These are phyloP conservation scores for Tanaodytes sp. DNA, from an alignment of 2,888 invertebrate genomes.

Conservation along the genomic window DNA sequence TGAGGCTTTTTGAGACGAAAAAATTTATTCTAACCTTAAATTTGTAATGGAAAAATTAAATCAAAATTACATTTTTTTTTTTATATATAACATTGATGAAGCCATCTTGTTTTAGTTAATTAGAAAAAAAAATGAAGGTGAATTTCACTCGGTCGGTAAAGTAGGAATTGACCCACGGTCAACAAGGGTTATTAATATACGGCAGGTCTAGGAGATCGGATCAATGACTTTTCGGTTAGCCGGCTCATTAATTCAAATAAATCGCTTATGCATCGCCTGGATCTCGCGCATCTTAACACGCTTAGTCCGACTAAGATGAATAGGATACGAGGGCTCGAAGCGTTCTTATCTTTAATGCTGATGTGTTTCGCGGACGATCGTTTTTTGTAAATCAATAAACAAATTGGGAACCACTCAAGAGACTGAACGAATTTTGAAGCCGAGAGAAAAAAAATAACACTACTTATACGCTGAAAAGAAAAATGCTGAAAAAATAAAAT, in stretches of 20 bases:
- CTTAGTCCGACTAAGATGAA: constrained; percentile 61
- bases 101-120: no score
- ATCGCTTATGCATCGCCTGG: constrained; percentile 64
- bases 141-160: constrained; percentile 11
- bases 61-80: no score
- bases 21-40: no score
- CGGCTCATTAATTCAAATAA: constrained; percentile 66
- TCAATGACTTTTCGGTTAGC: constrained; percentile 54
- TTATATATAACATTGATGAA: no score
- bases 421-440: constrained; percentile 24
- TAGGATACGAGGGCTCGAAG: constrained; percentile 57
- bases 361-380: constrained; percentile 57
- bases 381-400: constrained; percentile 43
- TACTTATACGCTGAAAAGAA: no score
- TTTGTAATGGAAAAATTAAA: no score
- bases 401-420: no score
- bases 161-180: no score
- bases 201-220: constrained; percentile 45
- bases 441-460: constrained; percentile 16
- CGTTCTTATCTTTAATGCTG: constrained; percentile 54
- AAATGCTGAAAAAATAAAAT: no score
- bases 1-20: no score
- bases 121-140: constrained; percentile 13
- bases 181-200: constrained; percentile 41
- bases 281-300: constrained; percentile 59